Percentiles rank a stretch among this genome's conserved stretches.
phyloP scores from a whole-genome alignment of 2,888 invertebrate genomes.

The Mycalesis mineus region DNA sequence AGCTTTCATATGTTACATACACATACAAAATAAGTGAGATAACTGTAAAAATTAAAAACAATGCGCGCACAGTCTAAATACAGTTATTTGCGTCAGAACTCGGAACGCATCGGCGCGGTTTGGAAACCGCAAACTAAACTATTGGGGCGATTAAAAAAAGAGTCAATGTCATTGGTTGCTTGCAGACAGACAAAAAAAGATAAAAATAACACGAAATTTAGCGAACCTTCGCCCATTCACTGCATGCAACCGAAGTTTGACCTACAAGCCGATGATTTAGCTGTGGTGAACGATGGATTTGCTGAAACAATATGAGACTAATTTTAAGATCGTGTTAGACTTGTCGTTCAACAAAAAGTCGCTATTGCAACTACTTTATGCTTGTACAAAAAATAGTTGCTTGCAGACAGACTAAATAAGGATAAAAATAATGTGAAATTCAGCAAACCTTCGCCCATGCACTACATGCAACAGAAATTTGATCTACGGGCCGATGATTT shows the following conservation, averaged over 20 bases:
- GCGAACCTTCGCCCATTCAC: conserved; percentile 49
- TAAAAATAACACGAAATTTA: conserved; percentile 30
- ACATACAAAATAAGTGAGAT: too few species aligned
- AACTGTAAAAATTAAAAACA: not conserved
- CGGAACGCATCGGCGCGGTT: conserved; percentile 38
- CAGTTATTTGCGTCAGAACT: conserved; percentile 58
- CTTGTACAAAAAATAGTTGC: too few species aligned
- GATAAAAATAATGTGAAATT: too few species aligned
- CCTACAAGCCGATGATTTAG: conserved; percentile 13
- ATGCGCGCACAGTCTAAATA: conserved; percentile 7
- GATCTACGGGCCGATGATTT: too few species aligned
- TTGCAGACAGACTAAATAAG: too few species aligned
- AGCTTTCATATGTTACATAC: too few species aligned
- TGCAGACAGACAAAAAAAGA: conserved; percentile 22
- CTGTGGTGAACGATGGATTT: not conserved
- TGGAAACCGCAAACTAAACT: conserved; percentile 17
- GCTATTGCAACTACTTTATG: too few species aligned
- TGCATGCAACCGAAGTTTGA: conserved; percentile 39
- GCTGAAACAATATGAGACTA: too few species aligned
- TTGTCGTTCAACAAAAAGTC: too few species aligned
- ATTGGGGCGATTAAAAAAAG: conserved; percentile 14
- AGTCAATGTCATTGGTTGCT: conserved; percentile 28
- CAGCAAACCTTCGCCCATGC: too few species aligned
- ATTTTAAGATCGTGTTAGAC: too few species aligned
- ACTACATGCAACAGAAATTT: too few species aligned